Evolutionary conservation across 2,113 vertebrate species (phyloP).

Genomic region (Pterocles orientalis): DNA sequence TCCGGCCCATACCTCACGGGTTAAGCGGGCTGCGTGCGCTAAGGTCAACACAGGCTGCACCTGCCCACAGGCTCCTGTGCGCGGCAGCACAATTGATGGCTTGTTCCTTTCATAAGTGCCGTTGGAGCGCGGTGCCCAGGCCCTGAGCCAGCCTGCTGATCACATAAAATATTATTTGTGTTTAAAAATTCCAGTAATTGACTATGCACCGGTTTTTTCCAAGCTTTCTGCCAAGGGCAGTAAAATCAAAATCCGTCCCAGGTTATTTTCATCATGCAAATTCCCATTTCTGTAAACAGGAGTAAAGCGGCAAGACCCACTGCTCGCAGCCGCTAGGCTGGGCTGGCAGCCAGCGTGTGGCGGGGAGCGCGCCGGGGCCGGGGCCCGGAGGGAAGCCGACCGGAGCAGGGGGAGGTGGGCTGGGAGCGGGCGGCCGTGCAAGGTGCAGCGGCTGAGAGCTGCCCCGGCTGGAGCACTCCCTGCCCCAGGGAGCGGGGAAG

Average conservation of each 20-base stretch:
- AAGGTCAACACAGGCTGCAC: constrained; percentile 74
- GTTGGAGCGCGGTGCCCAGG: constrained; percentile 78
- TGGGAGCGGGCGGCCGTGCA: background rate
- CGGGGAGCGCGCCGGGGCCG: background rate
- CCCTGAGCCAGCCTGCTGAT: constrained; percentile 81
- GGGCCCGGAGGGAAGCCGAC: background rate
- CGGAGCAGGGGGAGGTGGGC: background rate
- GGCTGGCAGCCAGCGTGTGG: background rate
- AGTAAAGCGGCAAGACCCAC: constrained; percentile 20
- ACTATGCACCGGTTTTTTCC: constrained; percentile 83
- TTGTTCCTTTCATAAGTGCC: constrained; percentile 77
- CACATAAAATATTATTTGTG: constrained; percentile 89
- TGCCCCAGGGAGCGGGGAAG: background rate
- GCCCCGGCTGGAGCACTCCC: background rate
- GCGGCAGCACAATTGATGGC: constrained; percentile 77
- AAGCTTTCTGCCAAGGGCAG: constrained; percentile 80
- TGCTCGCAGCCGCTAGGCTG: background rate
- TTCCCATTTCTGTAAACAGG: constrained; percentile 83
- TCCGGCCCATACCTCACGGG: constrained; percentile 35
- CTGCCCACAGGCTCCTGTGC: constrained; percentile 69
- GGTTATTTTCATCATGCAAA: constrained; percentile 87
- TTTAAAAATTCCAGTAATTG: constrained; percentile 89
- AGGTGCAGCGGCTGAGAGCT: background rate
- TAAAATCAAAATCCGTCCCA: constrained; percentile 81
- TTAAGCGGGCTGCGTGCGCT: constrained; percentile 53